phyloP scores from a whole-genome alignment of 2,113 vertebrate species.

The Pterophyllum scalare region DNA sequence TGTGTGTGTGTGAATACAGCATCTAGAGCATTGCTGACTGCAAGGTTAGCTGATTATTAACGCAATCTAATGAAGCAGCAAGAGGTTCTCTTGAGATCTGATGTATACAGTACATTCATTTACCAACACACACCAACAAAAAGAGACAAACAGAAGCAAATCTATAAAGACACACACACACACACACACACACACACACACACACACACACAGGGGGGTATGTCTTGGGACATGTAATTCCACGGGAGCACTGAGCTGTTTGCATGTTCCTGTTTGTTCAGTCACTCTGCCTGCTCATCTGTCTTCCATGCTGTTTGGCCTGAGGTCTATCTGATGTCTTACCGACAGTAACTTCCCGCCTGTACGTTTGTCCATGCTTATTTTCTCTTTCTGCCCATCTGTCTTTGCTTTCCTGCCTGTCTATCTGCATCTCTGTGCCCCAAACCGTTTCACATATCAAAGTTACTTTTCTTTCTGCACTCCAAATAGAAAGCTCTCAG shows the following conservation, averaged over 20 bases:
- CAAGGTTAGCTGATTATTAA: conserved; percentile 51
- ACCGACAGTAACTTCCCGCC: conserved; percentile 22
- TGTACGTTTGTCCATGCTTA: conserved; percentile 20
- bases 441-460: conserved; percentile 57
- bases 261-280: conserved; percentile 36
- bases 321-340: conserved; percentile 28
- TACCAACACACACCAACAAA: not conserved
- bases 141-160: conserved; percentile 17
- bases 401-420: conserved; percentile 21
- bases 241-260: conserved; percentile 31
- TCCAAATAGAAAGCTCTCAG: conserved; percentile 43
- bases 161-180: not conserved
- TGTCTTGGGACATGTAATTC: conserved; percentile 42
- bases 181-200: conserved; percentile 1
- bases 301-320: conserved; percentile 40
- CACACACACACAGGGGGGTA: conserved; percentile 4
- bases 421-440: conserved; percentile 31
- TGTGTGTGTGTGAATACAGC: not conserved
- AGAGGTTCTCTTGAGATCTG: conserved; percentile 31
- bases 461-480: conserved; percentile 44
- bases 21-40: conserved; percentile 6
- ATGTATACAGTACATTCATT: not conserved
- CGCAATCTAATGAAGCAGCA: conserved; percentile 52
- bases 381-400: conserved; percentile 22
- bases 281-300: conserved; percentile 20